Percentiles rank a stretch among this genome's conserved stretches.
phyloP scores from a whole-genome alignment of 2,888 invertebrate genomes.

The Dendrolimus pini region DNA sequence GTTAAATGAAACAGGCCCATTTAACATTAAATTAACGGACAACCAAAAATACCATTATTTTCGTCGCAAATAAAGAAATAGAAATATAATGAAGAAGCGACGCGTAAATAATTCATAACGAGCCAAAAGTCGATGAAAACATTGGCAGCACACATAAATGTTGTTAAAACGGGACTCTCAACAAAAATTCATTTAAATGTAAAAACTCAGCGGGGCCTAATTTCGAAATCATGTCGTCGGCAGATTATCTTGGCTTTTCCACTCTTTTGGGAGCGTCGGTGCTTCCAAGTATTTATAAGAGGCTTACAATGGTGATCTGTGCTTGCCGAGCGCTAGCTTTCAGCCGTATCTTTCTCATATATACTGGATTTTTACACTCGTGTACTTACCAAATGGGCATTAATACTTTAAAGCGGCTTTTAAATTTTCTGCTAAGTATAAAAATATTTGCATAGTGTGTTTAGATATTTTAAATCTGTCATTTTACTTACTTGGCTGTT shows the following conservation, averaged over 20 bases:
- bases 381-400: not conserved
- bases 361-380: not conserved
- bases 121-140: slow-evolving; percentile 3
- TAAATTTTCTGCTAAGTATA: no score
- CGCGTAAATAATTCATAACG: not conserved
- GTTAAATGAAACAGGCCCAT: no score
- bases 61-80: no score
- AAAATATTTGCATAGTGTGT: no score
- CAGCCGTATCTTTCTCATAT: not conserved
- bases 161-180: slow-evolving; percentile 12
- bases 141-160: not conserved
- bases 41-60: no score
- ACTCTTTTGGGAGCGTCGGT: slow-evolving; percentile 38
- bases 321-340: slow-evolving; percentile 8
- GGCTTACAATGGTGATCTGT: slow-evolving; percentile 41
- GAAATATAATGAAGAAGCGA: no score
- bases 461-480: no score
- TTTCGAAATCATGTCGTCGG: slow-evolving; percentile 56
- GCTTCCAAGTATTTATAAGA: slow-evolving; percentile 40
- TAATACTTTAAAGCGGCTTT: no score
- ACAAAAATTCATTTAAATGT: slow-evolving; percentile 42
- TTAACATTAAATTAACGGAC: no score
- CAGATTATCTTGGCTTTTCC: slow-evolving; percentile 62
- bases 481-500: no score
- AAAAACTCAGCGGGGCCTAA: slow-evolving; percentile 46